Evolutionary conservation across 2,888 invertebrate genomes (phyloP).

Genomic region (Cryptocheilus praepositus): DNA sequence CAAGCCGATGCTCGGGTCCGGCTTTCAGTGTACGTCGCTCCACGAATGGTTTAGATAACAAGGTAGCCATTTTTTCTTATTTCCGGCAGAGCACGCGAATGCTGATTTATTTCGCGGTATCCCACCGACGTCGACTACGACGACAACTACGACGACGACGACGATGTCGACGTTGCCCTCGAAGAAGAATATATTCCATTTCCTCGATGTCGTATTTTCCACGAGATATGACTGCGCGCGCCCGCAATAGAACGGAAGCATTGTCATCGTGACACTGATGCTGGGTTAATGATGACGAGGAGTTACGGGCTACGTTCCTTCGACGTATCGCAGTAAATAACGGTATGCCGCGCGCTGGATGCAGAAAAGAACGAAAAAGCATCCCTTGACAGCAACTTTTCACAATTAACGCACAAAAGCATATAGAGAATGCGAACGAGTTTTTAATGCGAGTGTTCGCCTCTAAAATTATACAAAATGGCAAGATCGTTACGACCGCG

Average conservation of each 20-base stretch:
- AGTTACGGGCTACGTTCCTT: constrained; percentile 5
- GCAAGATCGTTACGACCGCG: no score
- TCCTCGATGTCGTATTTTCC: constrained; percentile 4
- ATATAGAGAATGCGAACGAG: no score
- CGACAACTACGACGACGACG: no score
- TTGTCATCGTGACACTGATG: constrained; percentile 20
- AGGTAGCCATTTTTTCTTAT: constrained; percentile 48
- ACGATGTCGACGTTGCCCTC: constrained; percentile 4
- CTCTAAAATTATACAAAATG: no score
- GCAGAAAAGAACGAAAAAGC: not conserved
- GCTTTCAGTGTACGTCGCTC: constrained; percentile 12
- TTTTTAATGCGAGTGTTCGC: no score
- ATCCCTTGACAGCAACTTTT: no score
- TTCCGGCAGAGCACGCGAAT: constrained; percentile 37
- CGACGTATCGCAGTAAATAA: not conserved
- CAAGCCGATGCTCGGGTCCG: constrained; percentile 13
- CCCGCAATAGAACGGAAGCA: no score
- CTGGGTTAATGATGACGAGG: constrained; percentile 30
- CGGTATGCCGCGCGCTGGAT: no score
- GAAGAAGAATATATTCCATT: constrained; percentile 24
- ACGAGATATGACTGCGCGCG: constrained; percentile 3
- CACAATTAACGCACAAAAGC: no score
- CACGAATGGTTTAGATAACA: constrained; percentile 40
- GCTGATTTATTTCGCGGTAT: constrained; percentile 46
- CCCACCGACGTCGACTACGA: no score